Evolutionary conservation across 2,888 invertebrate genomes (phyloP).

Genomic region (Drosophila bunnanda): DNA sequence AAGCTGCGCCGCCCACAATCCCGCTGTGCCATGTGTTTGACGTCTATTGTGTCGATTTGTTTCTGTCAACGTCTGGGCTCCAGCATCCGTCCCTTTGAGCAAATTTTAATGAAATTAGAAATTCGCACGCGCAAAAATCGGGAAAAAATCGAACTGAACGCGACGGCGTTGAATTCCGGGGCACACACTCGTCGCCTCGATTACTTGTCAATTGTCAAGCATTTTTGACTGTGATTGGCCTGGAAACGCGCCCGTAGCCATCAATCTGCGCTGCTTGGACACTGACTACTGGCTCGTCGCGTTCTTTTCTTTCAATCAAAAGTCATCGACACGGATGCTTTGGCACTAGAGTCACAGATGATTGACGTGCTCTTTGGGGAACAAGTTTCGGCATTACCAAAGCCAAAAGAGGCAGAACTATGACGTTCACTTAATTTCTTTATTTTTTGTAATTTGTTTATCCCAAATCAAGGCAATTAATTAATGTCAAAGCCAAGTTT

Average conservation of each 20-base stretch:
- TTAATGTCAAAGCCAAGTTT: constrained; percentile 13
- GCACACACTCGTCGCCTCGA: constrained; percentile 19
- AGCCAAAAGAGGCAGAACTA: too few species aligned
- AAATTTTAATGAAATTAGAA: constrained; percentile 80
- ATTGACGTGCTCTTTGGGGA: neutral
- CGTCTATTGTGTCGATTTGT: constrained; percentile 80
- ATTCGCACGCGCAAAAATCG: constrained; percentile 57
- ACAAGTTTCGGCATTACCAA: neutral
- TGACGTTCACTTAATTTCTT: too few species aligned
- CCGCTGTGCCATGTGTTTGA: constrained; percentile 48
- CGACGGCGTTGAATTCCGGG: constrained; percentile 19
- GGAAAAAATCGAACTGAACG: constrained; percentile 36
- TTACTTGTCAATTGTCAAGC: constrained; percentile 68
- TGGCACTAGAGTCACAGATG: neutral
- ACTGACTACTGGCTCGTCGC: constrained; percentile 1
- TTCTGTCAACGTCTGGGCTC: constrained; percentile 73
- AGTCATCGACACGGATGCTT: constrained; percentile 12
- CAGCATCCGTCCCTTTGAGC: constrained; percentile 43
- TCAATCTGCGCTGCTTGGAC: constrained; percentile 32
- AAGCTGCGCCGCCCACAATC: constrained; percentile 45
- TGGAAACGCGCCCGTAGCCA: constrained; percentile 3
- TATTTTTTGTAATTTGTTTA: neutral
- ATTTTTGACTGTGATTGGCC: constrained; percentile 69
- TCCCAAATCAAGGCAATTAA: constrained; percentile 29
- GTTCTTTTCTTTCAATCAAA: constrained; percentile 38